These are phyloP conservation scores for Hetaerina americana DNA, from an alignment of 1,140 invertebrate species.

Conservation along the genomic window DNA sequence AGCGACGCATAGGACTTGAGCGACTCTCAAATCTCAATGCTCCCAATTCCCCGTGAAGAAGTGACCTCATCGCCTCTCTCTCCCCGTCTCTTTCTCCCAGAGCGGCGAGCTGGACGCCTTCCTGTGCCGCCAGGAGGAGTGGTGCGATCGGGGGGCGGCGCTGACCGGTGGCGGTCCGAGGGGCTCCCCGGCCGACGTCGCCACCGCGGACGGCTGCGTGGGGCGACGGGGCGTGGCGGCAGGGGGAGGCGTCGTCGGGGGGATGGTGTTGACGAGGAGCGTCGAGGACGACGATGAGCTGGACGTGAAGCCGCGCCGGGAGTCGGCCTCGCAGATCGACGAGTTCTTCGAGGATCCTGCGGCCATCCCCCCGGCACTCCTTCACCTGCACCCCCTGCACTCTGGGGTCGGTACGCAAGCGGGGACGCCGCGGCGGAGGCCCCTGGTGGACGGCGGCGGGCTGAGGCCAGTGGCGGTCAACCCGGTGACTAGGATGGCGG, in stretches of 20 bases:
- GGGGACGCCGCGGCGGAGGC: background rate
- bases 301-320: slow-evolving; percentile 42
- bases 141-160: slow-evolving; percentile 24
- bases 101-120: slow-evolving; percentile 45
- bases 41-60: no score
- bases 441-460: slow-evolving; percentile 25
- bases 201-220: background rate
- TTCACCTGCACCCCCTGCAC: slow-evolving; percentile 26
- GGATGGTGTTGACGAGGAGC: no score
- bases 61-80: no score
- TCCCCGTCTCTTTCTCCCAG: slow-evolving; percentile 35
- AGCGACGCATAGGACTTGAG: no score
- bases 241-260: slow-evolving; percentile 1
- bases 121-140: slow-evolving; percentile 41
- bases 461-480: slow-evolving; percentile 24
- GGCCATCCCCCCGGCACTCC: slow-evolving; percentile 18
- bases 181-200: slow-evolving; percentile 12
- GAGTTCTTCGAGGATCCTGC: slow-evolving; percentile 46
- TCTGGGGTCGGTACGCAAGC: no score
- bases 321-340: slow-evolving; percentile 48
- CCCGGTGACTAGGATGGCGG: slow-evolving; percentile 14
- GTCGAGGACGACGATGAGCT: slow-evolving; percentile 33
- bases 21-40: no score
- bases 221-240: slow-evolving; percentile 27
- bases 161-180: slow-evolving; percentile 29